phyloP scores from a whole-genome alignment of 1,140 invertebrate genomes.

The Bombus pyrosoma region DNA sequence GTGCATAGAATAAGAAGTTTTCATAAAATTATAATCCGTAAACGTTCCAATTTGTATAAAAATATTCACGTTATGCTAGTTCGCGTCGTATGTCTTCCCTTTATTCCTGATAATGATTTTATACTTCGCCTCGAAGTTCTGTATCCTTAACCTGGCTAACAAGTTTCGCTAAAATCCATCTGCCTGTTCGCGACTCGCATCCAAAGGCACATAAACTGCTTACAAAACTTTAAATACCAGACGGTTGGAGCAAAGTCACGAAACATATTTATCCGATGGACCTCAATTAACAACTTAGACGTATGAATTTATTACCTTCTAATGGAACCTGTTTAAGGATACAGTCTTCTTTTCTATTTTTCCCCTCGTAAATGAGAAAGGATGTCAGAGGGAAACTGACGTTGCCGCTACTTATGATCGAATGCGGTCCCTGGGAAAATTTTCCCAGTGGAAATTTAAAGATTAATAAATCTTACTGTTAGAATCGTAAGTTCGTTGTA shows the following conservation, averaged over 20 bases:
- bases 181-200: background rate
- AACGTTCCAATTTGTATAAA: too few relatives aligned
- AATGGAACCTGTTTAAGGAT: conserved; percentile 12
- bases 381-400: background rate
- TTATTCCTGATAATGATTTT: conserved; percentile 32
- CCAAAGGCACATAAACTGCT: conserved; percentile 16
- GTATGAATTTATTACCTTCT: conserved; percentile 1
- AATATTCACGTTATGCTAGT: too few relatives aligned
- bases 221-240: conserved; percentile 38
- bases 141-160: conserved; percentile 28
- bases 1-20: too few relatives aligned
- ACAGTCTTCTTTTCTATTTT: background rate
- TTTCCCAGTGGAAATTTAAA: background rate
- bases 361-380: background rate
- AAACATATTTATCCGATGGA: conserved; percentile 32
- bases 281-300: conserved; percentile 10
- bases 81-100: background rate
- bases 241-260: conserved; percentile 1
- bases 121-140: conserved; percentile 2
- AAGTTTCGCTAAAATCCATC: conserved; percentile 33
- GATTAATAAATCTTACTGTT: background rate
- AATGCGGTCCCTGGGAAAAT: background rate
- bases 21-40: too few relatives aligned
- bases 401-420: background rate
- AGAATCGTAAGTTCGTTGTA: background rate